Evolutionary conservation across 2,797 vertebrate genomes (phyloP).

Genomic region (Sylvilagus floridanus): DNA sequence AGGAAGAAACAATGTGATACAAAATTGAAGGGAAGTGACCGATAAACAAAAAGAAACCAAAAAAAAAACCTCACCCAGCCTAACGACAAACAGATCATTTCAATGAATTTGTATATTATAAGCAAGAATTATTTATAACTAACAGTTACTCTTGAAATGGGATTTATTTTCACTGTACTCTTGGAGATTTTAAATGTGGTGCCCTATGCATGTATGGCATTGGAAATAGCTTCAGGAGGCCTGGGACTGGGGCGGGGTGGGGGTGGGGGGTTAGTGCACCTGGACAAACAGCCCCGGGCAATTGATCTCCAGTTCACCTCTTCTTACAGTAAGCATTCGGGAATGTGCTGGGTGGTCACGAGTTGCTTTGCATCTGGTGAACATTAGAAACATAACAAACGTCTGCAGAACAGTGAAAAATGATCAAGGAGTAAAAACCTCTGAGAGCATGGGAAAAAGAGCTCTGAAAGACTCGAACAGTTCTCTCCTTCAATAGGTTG

Average conservation of each 20-base stretch:
- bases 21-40: slow-evolving; percentile 18
- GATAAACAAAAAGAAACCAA: slow-evolving; percentile 8
- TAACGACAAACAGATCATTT: background rate
- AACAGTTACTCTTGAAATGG: slow-evolving; percentile 8
- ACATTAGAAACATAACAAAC: slow-evolving; percentile 39
- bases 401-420: slow-evolving; percentile 2
- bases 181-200: background rate
- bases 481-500: background rate
- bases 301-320: background rate
- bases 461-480: background rate
- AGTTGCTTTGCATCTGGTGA: slow-evolving; percentile 55
- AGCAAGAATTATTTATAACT: slow-evolving; percentile 27
- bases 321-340: slow-evolving; percentile 38
- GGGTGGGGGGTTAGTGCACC: background rate
- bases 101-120: background rate
- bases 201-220: background rate
- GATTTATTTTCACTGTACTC: background rate
- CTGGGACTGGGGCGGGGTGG: background rate
- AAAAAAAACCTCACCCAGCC: background rate
- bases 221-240: background rate
- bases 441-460: background rate
- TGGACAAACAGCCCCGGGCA: slow-evolving; percentile 63
- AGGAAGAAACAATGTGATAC: slow-evolving; percentile 44
- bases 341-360: slow-evolving; percentile 1
- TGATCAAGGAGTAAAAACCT: background rate